Evolutionary conservation across 2,888 invertebrate genomes (phyloP), one percentile per base, ranked within the genome.

Genomic region (Ochlodes sylvanus): DNA sequence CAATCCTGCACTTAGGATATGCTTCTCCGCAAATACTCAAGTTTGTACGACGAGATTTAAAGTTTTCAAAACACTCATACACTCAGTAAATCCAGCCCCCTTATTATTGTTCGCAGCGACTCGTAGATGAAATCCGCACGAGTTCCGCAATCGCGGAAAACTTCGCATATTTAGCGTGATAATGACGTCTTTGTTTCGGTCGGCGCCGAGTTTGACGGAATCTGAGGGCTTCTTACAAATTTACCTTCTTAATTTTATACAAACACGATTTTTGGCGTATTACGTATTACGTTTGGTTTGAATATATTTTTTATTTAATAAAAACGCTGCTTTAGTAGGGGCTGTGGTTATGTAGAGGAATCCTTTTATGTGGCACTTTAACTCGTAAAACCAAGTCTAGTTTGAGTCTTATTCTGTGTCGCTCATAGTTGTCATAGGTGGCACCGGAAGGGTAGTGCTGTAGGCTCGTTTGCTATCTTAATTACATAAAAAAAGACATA

Each of bases 171-270:
- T 64, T 64, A 34, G 34, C 56, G 56, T 19, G 15, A 47, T 64
- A 64, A 64, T 34, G 63, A 64, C 56, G 63, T 56, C 63, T 34
- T 64, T 64, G 63, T 56, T 64, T 64, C 44, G 27, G 63, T 55
- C 56, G 44, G 7, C 14, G 32, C 54, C 17, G 21, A 55, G 17
- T 55, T 63, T 38, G 58, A 44, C 58, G 58, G 42, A n/a, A 60
- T 60, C 44, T 47, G 58, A 44, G 42, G 27, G 14, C 15, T 52
- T 27, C 12, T 63, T 21, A 12, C 12, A 50, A 63, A 63, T 54
- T 63, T 63, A 27, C 7, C 50, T 47, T 58, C 9, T 21, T 15
- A n/a, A 58, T 44, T 42, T 58, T 44, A 14, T 41, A 41, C 57
- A 41, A 57, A 57, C 41, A 41, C 12, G 12, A 57, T 57, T 41